Conservation (phyloP, 2,113 vertebrate species). For the Cynoglossus semilaevis region DNA sequence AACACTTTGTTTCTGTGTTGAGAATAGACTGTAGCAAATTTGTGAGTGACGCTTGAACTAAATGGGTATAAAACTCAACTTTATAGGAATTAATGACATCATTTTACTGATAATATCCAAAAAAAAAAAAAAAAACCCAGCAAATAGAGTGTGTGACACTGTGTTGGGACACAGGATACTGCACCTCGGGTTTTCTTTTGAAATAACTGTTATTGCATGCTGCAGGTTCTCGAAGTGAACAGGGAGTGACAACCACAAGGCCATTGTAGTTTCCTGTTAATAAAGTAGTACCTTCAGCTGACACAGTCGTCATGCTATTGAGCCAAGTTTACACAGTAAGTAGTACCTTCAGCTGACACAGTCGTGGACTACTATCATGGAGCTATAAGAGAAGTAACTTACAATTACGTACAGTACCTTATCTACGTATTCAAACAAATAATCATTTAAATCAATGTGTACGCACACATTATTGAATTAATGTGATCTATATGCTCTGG, state of each 20-base stretch:
- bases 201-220: not conserved
- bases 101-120: not conserved
- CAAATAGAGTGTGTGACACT: too few species aligned
- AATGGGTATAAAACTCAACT: too few species aligned
- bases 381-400: too few species aligned
- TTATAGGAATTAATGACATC: not conserved
- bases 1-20: too few species aligned
- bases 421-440: too few species aligned
- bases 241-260: not conserved
- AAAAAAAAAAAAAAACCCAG: not conserved
- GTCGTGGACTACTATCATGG: not conserved
- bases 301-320: not conserved
- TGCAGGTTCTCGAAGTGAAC: not conserved
- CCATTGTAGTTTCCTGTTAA: constrained; percentile 4
- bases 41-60: too few species aligned
- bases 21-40: too few species aligned
- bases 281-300: not conserved
- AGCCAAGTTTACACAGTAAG: not conserved
- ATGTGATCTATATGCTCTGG: too few species aligned
- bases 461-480: too few species aligned
- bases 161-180: not conserved
- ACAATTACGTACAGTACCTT: too few species aligned
- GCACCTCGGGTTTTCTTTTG: not conserved
- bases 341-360: not conserved
- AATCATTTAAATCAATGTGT: too few species aligned